Evolutionary conservation across 2,797 vertebrate genomes (phyloP).

Genomic region (Lindbergichthys nudifrons): DNA sequence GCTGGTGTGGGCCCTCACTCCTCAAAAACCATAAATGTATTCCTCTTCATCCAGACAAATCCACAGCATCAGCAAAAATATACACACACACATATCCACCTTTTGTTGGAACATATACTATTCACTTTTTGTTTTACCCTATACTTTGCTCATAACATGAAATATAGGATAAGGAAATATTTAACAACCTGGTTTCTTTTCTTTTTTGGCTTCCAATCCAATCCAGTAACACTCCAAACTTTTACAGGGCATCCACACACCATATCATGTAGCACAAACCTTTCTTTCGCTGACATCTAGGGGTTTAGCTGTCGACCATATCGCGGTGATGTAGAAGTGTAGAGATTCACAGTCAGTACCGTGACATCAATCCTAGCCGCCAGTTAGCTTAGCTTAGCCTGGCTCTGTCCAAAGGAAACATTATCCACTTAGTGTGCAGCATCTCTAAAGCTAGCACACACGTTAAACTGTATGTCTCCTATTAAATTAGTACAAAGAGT

Average conservation of each 20-base stretch:
- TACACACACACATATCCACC: slow-evolving; percentile 26
- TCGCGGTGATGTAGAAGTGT: neutral
- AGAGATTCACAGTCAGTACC: neutral
- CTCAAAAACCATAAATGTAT: slow-evolving; percentile 83
- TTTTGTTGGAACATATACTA: slow-evolving; percentile 48
- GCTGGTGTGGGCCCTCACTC: slow-evolving; percentile 75
- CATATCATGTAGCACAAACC: neutral
- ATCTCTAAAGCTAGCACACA: too few species aligned
- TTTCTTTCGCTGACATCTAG: neutral
- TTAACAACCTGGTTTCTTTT: slow-evolving; percentile 5
- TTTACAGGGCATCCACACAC: neutral
- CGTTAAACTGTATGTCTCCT: too few species aligned
- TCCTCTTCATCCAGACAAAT: slow-evolving; percentile 82
- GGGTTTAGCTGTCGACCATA: neutral
- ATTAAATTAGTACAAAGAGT: too few species aligned
- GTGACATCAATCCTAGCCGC: neutral
- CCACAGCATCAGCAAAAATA: slow-evolving; percentile 80
- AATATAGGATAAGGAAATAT: slow-evolving; percentile 32
- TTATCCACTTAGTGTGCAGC: too few species aligned
- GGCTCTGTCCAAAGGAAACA: neutral
- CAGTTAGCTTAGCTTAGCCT: neutral
- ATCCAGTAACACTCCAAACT: neutral
- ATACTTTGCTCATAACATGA: slow-evolving; percentile 47
- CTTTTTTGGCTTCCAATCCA: neutral
- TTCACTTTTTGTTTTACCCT: slow-evolving; percentile 52